Conservation (phyloP, 2,797 vertebrate genomes). For the Dromococcyx pavoninus region DNA sequence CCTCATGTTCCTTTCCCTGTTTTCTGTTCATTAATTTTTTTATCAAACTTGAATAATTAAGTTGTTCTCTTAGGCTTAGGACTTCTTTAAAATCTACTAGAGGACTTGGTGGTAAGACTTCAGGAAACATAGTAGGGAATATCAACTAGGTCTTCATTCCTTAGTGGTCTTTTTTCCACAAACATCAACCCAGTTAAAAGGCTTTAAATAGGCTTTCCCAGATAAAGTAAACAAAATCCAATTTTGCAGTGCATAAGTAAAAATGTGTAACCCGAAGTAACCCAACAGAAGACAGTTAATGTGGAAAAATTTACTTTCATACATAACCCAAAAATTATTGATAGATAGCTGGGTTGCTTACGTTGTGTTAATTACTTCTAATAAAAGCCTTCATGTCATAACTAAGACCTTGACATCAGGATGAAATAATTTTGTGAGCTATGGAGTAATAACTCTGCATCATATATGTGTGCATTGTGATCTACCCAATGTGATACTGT, state of each 20-base stretch:
- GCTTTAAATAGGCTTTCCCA: background rate
- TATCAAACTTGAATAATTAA: background rate
- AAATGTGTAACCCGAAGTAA: background rate
- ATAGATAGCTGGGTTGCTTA: background rate
- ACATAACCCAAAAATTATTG: background rate
- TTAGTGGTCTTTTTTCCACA: background rate
- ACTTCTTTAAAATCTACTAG: background rate
- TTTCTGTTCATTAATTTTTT: background rate
- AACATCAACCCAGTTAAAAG: background rate
- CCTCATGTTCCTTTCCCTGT: background rate
- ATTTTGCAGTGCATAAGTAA: background rate
- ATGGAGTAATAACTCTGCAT: background rate
- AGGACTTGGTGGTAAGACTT: background rate
- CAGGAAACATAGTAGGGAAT: background rate
- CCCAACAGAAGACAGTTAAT: background rate
- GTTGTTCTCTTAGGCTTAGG: background rate
- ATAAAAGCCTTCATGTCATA: background rate
- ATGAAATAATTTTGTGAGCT: background rate
- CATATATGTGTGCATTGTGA: background rate
- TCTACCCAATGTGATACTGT: background rate
- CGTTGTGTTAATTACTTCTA: background rate
- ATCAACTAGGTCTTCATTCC: background rate
- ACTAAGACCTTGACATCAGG: background rate
- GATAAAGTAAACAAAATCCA: background rate
- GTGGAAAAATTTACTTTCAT: background rate